Conservation (phyloP, 2,113 vertebrate species). For the Nerophis ophidion region DNA sequence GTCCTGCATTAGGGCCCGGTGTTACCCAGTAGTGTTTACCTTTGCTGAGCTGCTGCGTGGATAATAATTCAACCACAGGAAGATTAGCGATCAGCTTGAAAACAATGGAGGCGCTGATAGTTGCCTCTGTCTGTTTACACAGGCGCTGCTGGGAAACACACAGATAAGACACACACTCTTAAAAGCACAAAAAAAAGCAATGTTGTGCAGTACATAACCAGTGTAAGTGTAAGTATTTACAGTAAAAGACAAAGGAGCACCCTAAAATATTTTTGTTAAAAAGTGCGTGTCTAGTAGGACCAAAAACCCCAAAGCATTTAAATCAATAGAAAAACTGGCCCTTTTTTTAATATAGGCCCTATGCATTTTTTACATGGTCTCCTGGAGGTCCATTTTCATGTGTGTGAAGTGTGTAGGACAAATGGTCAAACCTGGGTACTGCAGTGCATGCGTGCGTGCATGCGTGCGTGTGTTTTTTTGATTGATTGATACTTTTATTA, state of each 20-base stretch:
- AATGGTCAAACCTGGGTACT: too few relatives aligned
- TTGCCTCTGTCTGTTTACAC: slow-evolving; percentile 53
- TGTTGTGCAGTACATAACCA: slow-evolving; percentile 26
- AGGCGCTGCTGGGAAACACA: slow-evolving; percentile 38
- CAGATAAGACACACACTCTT: slow-evolving; percentile 27
- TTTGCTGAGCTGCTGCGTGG: slow-evolving; percentile 49
- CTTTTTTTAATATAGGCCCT: too few relatives aligned
- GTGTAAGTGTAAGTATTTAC: slow-evolving; percentile 23
- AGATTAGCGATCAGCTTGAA: slow-evolving; percentile 60
- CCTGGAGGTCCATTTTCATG: too few relatives aligned
- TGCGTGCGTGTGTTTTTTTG: too few relatives aligned
- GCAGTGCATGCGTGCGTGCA: too few relatives aligned
- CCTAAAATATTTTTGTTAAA: too few relatives aligned
- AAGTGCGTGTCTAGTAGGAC: not conserved
- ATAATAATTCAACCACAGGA: slow-evolving; percentile 69
- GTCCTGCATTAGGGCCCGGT: slow-evolving; percentile 40
- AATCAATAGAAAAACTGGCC: too few relatives aligned
- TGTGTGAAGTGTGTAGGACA: too few relatives aligned
- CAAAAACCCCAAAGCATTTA: too few relatives aligned
- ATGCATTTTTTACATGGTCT: too few relatives aligned
- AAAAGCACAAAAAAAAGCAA: slow-evolving; percentile 13
- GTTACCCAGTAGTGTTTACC: slow-evolving; percentile 54
- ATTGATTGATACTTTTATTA: too few relatives aligned
- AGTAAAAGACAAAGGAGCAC: slow-evolving; percentile 18
- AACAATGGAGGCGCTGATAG: slow-evolving; percentile 62